Evolutionary conservation across 2,797 vertebrate species (phyloP), one percentile per base, ranked within the genome.

Genomic region (Chelon labrosus): DNA sequence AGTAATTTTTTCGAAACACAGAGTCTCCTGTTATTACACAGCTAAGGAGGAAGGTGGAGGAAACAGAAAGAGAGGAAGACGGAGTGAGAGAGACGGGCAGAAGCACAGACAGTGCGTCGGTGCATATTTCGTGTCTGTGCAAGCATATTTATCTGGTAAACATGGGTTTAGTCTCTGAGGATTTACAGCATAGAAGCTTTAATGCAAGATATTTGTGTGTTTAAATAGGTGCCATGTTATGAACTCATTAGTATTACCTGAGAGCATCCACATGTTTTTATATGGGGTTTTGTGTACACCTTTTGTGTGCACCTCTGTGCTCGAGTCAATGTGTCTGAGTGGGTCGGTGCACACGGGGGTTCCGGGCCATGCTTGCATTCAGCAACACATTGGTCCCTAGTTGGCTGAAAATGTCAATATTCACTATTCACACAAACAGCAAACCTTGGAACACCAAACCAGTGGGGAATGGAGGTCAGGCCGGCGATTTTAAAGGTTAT

Each of bases 351-450:
- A 69, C 61, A 59, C 38, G 60, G 55, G 71, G 38, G 44, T 47
- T 80, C 75, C 68, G 75, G 75, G 44, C 35, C 77, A 74, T 67
- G 74, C 80, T 83, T 62, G 74, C 63, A 84, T 71, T 77, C 81
- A 85, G 75, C 68, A 83, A 77, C 67, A 84, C 68, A 74, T 75
- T 70, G 68, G 65, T 82, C 79, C 63, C 75, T 25, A 35, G 75
- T 73, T 64, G 73, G 56, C 72, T 71, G 38, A 49, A 87, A 89
- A 88, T 89, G 86, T 84, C 89, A 87, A 88, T 86, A 86, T 78
- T 79, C 80, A 72, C 82, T 54, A 85, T 86, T 86, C 79, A 82
- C 63, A 85, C 72, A 75, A 74, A 83, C 80, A 82, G 80, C 38
- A 65, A 57, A 63, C 44, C 76, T 57, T 14, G 0, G 54, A 19